phyloP scores from a whole-genome alignment of 2,888 invertebrate genomes.

The Erebia palarica region DNA sequence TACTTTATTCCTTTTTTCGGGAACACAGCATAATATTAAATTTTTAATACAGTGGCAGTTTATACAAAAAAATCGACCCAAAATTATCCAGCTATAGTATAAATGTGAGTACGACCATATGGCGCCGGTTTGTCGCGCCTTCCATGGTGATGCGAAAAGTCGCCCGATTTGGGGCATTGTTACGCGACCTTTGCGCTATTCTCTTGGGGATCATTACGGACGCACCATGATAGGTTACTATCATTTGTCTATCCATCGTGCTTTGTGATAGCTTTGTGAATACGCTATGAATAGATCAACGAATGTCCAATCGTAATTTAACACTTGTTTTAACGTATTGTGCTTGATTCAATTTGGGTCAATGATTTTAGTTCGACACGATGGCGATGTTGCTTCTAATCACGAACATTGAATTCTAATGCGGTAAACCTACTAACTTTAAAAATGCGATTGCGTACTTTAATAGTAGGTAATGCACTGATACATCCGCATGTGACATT shows the following conservation, averaged over 20 bases:
- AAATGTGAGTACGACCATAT: slow-evolving; percentile 28
- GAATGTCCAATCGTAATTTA: slow-evolving; percentile 7
- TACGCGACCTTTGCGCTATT: slow-evolving; percentile 67
- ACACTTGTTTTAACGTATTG: slow-evolving; percentile 8
- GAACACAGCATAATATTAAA: no score
- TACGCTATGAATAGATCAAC: slow-evolving; percentile 15
- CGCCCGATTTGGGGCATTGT: slow-evolving; percentile 66
- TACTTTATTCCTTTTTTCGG: no score
- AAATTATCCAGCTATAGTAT: slow-evolving; percentile 11
- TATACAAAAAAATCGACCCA: neutral
- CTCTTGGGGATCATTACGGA: slow-evolving; percentile 47
- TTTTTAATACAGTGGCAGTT: neutral
- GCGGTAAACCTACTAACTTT: neutral
- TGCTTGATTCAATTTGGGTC: slow-evolving; percentile 16
- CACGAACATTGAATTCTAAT: slow-evolving; percentile 12
- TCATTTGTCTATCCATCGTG: slow-evolving; percentile 26
- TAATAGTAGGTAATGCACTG: neutral
- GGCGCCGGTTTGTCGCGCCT: slow-evolving; percentile 66
- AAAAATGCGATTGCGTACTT: slow-evolving; percentile 1
- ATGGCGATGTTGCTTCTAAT: slow-evolving; percentile 10
- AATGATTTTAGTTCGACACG: slow-evolving; percentile 18
- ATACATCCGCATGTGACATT: neutral
- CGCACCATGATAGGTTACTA: slow-evolving; percentile 34
- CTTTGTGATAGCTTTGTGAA: slow-evolving; percentile 6
- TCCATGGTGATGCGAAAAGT: slow-evolving; percentile 59